Conservation (phyloP, 2,797 vertebrate genomes). For the Oreochromis grahami region DNA sequence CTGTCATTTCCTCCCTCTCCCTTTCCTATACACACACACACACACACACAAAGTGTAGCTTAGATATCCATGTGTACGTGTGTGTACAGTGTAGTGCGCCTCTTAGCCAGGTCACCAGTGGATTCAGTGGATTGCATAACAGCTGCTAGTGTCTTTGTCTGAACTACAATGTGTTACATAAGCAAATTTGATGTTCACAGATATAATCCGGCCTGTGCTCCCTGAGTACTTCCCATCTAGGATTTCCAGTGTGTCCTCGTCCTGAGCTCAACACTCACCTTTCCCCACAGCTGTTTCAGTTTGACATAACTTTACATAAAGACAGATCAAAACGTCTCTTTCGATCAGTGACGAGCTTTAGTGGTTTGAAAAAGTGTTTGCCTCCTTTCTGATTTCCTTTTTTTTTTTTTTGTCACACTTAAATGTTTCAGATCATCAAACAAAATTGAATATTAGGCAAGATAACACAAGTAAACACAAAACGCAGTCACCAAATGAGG, state of each 20-base stretch:
- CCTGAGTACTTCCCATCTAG: constrained; percentile 58
- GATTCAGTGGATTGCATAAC: constrained; percentile 62
- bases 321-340: not conserved
- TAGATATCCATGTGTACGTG: not conserved
- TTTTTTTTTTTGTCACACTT: not conserved
- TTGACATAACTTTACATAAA: not conserved
- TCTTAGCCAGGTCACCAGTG: constrained; percentile 48
- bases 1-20: not conserved
- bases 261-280: not conserved
- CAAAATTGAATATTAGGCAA: not conserved
- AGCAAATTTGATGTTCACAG: constrained; percentile 75
- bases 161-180: constrained; percentile 72
- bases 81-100: not conserved
- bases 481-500: not conserved
- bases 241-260: constrained; percentile 38
- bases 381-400: not conserved
- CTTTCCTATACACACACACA: not conserved
- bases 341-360: not conserved
- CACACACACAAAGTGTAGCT: not conserved
- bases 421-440: not conserved
- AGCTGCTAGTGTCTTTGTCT: constrained; percentile 62
- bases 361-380: not conserved
- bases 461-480: not conserved
- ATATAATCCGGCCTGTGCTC: constrained; percentile 70
- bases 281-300: not conserved